Conservation (phyloP, 1,140 invertebrate genomes). For the Halesus radiatus region DNA sequence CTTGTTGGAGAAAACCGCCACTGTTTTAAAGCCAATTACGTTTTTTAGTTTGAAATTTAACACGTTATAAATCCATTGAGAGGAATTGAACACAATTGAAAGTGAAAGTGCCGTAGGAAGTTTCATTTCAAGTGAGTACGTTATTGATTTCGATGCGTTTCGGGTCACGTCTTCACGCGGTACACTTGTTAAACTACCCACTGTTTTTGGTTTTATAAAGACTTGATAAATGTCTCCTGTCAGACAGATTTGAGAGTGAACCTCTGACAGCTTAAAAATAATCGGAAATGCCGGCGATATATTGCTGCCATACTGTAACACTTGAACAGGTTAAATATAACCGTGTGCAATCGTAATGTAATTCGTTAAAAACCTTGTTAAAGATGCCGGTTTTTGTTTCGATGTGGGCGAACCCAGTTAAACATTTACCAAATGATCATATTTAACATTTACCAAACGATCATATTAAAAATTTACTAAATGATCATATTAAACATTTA, state of each 20-base stretch:
- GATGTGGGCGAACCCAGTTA: neutral
- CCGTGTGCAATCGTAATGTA: neutral
- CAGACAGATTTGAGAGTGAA: slow-evolving; percentile 39
- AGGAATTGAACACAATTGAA: slow-evolving; percentile 13
- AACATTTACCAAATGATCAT: no score
- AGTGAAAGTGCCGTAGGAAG: slow-evolving; percentile 22
- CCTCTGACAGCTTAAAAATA: slow-evolving; percentile 40
- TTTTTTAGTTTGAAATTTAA: neutral
- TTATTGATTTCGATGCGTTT: slow-evolving; percentile 24
- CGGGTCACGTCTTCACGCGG: slow-evolving; percentile 20
- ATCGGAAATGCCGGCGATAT: slow-evolving; percentile 7
- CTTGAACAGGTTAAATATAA: slow-evolving; percentile 3
- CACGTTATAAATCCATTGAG: neutral
- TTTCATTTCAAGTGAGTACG: neutral
- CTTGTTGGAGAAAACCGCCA: no score
- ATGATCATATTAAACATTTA: no score
- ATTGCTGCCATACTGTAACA: neutral
- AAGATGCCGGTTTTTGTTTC: neutral
- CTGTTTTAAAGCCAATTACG: neutral
- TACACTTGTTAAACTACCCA: slow-evolving; percentile 22
- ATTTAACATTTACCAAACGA: neutral
- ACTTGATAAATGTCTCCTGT: slow-evolving; percentile 49
- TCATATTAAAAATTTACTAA: no score
- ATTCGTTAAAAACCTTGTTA: neutral
- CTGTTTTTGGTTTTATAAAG: slow-evolving; percentile 20